Percentiles rank a stretch among this genome's conserved stretches.
Conservation (phyloP, 2,888 invertebrate species). For the Schizotus pectinicornis region DNA sequence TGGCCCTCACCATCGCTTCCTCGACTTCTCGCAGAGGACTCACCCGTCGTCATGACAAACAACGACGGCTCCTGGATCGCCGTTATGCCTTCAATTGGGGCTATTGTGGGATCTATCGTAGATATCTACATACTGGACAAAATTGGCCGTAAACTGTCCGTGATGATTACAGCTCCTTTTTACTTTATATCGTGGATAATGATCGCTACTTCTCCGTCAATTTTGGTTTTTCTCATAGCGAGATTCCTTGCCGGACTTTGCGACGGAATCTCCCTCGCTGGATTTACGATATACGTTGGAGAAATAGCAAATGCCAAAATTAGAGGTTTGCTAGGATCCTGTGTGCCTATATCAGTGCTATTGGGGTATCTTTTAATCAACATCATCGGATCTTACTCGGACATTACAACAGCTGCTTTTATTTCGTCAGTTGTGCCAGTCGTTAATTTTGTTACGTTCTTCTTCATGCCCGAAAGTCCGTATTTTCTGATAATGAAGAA, state of each 20-base stretch:
- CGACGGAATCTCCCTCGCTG: conserved; percentile 55
- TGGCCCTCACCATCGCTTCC: conserved; percentile 63
- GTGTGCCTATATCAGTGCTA: conserved; percentile 63
- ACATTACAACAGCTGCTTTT: conserved; percentile 61
- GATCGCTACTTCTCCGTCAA: conserved; percentile 64
- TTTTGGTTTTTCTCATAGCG: conserved; percentile 59
- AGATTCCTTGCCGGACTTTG: conserved; percentile 65
- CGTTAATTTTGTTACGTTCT: conserved; percentile 57
- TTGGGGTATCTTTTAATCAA: conserved; percentile 68
- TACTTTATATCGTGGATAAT: conserved; percentile 69
- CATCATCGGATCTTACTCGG: conserved; percentile 63
- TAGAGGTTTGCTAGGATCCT: conserved; percentile 67
- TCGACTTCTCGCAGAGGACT: conserved; percentile 56
- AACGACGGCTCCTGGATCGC: conserved; percentile 67
- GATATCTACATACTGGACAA: conserved; percentile 69
- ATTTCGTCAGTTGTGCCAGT: conserved; percentile 60
- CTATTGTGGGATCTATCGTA: conserved; percentile 66
- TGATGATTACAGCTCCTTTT: conserved; percentile 66
- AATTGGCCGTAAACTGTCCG: conserved; percentile 72
- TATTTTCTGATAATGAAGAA: conserved; percentile 59
- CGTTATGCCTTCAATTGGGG: conserved; percentile 70
- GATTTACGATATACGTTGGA: conserved; percentile 65
- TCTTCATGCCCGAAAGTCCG: conserved; percentile 67
- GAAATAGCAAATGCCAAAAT: conserved; percentile 66
- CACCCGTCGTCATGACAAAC: conserved; percentile 51